phyloP scores from a whole-genome alignment of 2,113 vertebrate genomes.

The Pluvianellus socialis region DNA sequence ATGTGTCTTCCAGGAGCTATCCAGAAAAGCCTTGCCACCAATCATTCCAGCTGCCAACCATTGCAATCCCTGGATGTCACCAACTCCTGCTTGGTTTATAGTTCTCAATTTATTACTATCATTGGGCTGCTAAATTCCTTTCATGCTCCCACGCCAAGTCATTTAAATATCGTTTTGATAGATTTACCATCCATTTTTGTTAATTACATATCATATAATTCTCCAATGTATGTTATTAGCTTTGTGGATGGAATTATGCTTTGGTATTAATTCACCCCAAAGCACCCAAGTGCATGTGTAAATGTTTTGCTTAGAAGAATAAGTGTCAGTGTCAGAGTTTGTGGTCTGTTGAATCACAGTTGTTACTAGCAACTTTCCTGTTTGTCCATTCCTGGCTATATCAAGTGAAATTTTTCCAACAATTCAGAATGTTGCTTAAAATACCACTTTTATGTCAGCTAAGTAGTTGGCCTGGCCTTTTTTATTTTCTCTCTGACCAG shows the following conservation, averaged over 20 bases:
- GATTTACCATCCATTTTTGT: background rate
- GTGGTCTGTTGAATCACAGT: background rate
- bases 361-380: background rate
- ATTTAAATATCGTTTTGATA: background rate
- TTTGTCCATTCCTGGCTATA: background rate
- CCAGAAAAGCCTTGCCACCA: background rate
- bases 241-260: background rate
- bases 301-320: background rate
- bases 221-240: background rate
- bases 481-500: constrained; percentile 62
- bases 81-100: background rate
- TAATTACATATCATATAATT: background rate
- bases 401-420: background rate
- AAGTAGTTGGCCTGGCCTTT: background rate
- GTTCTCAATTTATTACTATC: background rate
- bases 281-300: background rate
- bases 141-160: background rate
- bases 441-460: background rate
- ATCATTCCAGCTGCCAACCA: background rate
- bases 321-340: background rate
- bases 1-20: background rate
- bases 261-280: background rate
- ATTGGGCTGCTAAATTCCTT: background rate
- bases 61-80: background rate
- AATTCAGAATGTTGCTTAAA: background rate